Percentiles rank a stretch among this genome's conserved stretches.
phyloP scores from a whole-genome alignment of 2,113 vertebrate genomes.

The Paradisaea rubra region DNA sequence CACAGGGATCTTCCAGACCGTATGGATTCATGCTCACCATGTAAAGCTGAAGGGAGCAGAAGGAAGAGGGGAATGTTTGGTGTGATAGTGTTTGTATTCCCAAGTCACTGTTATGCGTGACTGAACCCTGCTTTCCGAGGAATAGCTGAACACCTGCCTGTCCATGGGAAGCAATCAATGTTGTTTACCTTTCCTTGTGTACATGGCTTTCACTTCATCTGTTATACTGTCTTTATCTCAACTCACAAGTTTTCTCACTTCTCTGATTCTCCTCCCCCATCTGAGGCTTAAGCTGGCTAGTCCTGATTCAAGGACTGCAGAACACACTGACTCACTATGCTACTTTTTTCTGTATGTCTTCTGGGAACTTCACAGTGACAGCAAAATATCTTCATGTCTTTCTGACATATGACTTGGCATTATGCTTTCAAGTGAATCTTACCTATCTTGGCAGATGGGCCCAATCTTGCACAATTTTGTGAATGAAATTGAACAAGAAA shows the following conservation, averaged over 20 bases:
- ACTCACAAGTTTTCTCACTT: not conserved
- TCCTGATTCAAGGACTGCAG: not conserved
- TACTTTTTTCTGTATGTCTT: not conserved
- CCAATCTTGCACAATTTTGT: not conserved
- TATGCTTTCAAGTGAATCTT: not conserved
- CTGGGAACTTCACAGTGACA: not conserved
- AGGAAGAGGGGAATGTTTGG: not conserved
- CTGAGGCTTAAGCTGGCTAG: not conserved
- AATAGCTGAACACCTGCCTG: not conserved
- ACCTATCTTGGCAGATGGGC: not conserved
- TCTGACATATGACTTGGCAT: not conserved
- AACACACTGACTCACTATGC: not conserved
- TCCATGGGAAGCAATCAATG: not conserved
- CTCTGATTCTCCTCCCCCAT: not conserved
- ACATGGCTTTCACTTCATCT: not conserved
- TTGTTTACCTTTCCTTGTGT: not conserved
- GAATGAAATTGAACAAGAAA: not conserved
- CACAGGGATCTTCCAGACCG: not conserved
- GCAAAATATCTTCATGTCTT: not conserved
- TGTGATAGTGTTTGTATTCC: not conserved
- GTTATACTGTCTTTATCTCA: not conserved
- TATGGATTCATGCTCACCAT: not conserved
- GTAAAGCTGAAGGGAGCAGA: not conserved
- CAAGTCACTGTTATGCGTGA: accelerated
- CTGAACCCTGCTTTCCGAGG: not conserved